Percentiles rank a stretch among this genome's conserved stretches.
Evolutionary conservation across 2,113 vertebrate genomes (phyloP).

Genomic region (Anarhynchus alexandrinus): DNA sequence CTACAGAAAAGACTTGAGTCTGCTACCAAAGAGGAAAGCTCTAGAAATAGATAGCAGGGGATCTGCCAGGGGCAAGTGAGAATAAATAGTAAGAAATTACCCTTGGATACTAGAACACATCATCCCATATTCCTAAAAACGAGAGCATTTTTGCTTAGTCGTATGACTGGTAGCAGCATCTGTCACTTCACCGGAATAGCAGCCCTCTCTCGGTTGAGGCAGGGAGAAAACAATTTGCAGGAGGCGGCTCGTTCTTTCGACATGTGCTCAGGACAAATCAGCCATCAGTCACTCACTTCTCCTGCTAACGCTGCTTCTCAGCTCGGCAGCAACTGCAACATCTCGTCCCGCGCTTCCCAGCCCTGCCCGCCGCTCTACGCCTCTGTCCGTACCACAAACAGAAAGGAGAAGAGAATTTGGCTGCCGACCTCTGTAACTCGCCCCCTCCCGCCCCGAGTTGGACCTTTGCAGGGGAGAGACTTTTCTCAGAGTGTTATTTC

Average conservation of each 20-base stretch:
- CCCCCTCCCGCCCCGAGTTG: background rate
- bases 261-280: background rate
- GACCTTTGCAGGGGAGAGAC: background rate
- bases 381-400: background rate
- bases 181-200: background rate
- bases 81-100: background rate
- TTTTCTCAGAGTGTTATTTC: constrained; percentile 24
- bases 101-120: background rate
- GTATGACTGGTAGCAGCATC: background rate
- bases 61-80: background rate
- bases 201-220: background rate
- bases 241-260: background rate
- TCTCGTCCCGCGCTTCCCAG: background rate
- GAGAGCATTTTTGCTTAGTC: background rate
- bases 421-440: background rate
- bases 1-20: background rate
- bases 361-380: background rate
- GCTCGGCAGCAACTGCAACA: background rate
- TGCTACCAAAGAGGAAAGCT: background rate
- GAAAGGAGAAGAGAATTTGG: constrained; percentile 2
- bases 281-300: background rate
- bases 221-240: background rate
- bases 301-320: background rate
- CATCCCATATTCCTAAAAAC: background rate
- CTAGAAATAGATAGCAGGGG: background rate